Evolutionary conservation across 2,888 invertebrate genomes (phyloP).

Genomic region (Tenthredo scrophulariae): DNA sequence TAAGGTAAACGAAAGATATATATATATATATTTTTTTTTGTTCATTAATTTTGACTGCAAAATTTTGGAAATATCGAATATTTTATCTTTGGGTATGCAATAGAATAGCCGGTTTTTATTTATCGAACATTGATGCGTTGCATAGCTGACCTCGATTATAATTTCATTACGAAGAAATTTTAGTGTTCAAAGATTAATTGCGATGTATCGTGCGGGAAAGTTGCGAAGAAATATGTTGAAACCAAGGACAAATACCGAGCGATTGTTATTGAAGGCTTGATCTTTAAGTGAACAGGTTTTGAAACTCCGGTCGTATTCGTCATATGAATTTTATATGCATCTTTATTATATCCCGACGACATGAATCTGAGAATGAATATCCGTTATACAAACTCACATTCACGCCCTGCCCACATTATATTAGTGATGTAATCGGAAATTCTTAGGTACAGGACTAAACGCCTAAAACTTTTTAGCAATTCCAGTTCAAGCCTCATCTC

Average conservation of each 20-base stretch:
- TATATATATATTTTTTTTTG: background rate
- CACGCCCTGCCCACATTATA: background rate
- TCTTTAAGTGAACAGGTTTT: constrained; percentile 38
- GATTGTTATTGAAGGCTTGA: constrained; percentile 35
- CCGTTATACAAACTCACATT: constrained; percentile 15
- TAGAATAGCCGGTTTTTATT: background rate
- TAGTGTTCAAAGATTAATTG: background rate
- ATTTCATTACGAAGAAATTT: background rate
- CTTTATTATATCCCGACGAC: background rate
- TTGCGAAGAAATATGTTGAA: background rate
- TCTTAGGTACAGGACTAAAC: background rate
- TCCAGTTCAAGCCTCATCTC: background rate
- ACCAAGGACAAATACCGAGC: constrained; percentile 12
- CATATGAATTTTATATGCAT: constrained; percentile 25
- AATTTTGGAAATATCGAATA: background rate
- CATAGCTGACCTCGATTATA: background rate
- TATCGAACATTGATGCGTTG: background rate
- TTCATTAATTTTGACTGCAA: background rate
- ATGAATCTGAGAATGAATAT: constrained; percentile 2
- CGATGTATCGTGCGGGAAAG: constrained; percentile 10
- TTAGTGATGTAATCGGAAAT: constrained; percentile 13
- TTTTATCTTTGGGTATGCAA: background rate
- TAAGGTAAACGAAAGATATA: background rate
- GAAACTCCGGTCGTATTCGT: background rate
- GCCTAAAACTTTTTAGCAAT: background rate